Evolutionary conservation across 2,888 invertebrate species (phyloP), one percentile per base, ranked within the genome.

Genomic region (Cybosia mesomella): DNA sequence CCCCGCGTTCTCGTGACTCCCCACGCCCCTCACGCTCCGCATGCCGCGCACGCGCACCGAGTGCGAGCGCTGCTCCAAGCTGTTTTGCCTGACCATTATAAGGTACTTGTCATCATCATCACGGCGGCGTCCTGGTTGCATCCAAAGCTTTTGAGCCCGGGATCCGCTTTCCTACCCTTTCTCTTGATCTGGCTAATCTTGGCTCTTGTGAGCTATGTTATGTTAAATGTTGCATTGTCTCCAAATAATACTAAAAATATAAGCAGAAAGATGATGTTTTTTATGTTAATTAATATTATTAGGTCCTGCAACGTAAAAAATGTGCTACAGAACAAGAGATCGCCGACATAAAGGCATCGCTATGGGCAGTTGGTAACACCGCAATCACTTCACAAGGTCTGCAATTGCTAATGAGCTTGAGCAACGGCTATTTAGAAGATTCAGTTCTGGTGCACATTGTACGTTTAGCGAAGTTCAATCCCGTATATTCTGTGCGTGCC

Each of bases 331-430:
- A 97, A 64, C 95, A 96, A 71, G 97, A 97, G 80, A 96, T 98
- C 66, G 91, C 97, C 58, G 96, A 97, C 74, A 89, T 98, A 57
- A 99, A 99, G 90, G 96, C 98, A 9, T 97, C 98, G 0, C 91
- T 99, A 0, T 99, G 99, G 99, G 97, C 98, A 1, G 88, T 97
- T 63, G 98, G 98, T 21, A 98, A 98, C 89, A 96, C 98, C 15
- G 98, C 97, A 2, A 97, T 97, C 0, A 97, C 98, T 10, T 92
- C 96, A 0, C 96, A 96, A 77, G 99, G 99, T 5, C 95, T 98
- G 11, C 96, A 97, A 63, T 96, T 97, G 81, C 93, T 99, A 39
- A 96, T 96, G 84, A 95, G 95, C 49, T 91, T 96, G 39, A 90
- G 91, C 54, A 89, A 85, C 67, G 91, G 90, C 2, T 89, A 81